These are phyloP conservation scores for Conopomorpha cramerella DNA, from an alignment of 1,140 invertebrate genomes.

Conservation along the genomic window DNA sequence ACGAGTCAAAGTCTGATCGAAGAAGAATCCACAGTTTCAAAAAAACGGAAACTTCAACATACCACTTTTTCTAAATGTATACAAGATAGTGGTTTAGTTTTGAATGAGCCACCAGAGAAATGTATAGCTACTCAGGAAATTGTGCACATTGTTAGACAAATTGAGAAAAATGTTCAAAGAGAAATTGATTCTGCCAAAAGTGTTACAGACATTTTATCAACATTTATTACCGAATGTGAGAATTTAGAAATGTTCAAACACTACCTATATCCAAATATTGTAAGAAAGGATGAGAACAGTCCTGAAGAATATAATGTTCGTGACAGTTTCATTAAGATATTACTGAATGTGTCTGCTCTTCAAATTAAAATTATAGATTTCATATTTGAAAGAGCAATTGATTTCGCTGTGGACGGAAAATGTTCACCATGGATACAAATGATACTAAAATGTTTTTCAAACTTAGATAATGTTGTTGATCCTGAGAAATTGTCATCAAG, in stretches of 20 bases:
- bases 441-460: slow-evolving; percentile 42
- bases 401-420: slow-evolving; percentile 32
- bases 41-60: slow-evolving; percentile 7
- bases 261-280: slow-evolving; percentile 42
- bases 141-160: slow-evolving; percentile 28
- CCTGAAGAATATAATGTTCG: slow-evolving; percentile 17
- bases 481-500: slow-evolving; percentile 32
- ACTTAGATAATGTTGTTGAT: slow-evolving; percentile 28
- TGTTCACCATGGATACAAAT: slow-evolving; percentile 39
- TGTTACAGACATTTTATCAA: slow-evolving; percentile 26
- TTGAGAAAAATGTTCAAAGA: slow-evolving; percentile 42
- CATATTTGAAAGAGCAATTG: slow-evolving; percentile 39
- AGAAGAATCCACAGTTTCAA: too few relatives aligned
- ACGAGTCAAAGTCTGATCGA: too few relatives aligned
- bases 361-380: slow-evolving; percentile 42
- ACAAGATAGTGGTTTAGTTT: slow-evolving; percentile 28
- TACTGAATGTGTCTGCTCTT: slow-evolving; percentile 33
- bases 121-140: slow-evolving; percentile 23
- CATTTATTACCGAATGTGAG: slow-evolving; percentile 32
- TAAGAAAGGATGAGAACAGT: slow-evolving; percentile 18
- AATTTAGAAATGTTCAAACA: slow-evolving; percentile 31
- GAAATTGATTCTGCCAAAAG: slow-evolving; percentile 45
- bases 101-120: slow-evolving; percentile 28
- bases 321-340: slow-evolving; percentile 43
- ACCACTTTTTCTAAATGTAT: slow-evolving; percentile 22